Evolutionary conservation across 2,797 vertebrate genomes (phyloP), one percentile per base, ranked within the genome.

Genomic region (Lates japonicus): DNA sequence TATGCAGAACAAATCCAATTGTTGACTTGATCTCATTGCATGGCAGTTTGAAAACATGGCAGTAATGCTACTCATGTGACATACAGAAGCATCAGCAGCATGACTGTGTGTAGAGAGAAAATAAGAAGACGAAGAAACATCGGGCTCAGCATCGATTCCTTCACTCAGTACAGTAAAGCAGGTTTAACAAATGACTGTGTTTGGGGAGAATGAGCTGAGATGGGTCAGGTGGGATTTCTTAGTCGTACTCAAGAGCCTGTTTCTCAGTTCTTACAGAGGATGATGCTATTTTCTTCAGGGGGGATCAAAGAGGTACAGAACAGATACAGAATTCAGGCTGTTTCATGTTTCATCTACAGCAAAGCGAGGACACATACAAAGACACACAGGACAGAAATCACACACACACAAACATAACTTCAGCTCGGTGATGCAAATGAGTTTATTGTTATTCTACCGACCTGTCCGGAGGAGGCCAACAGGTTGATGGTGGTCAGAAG

Each of bases 401-500:
- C 37, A 39, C 54, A 33, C 5, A 17, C 54, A 33, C 5, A 17
- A 31, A 33, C 3, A 12, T 25, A 5, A 19, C 4, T 16, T 33
- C 25, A 22, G 25, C 9, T 19, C 46, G 1, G 13, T 9, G 11
- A 42, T 5, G 51, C 5, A 37, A 58, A 35, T 0, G 6, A 55
- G 7, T 5, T 14, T 1, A 12, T 22, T 5, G 25, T 37, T 7
- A 14, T 54, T 57, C 14, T 44, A 93, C 96, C 84, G 62, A 99
- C 98, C 97, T 99, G 98, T 91, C 98, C 98, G 19, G 98, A 99
- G 10, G 98, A 99, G 72, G 98, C 98, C 85, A 99, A 88, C 89
- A 99, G 95, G 96, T 99, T 99, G 94, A 99, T 99, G 91, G 98
- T 99, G 83, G 97, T 99, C 83, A 99, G 96, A 57, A 99, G 97